Conservation (phyloP, 2,113 vertebrate genomes). For the Gymnocephalus cernua region DNA sequence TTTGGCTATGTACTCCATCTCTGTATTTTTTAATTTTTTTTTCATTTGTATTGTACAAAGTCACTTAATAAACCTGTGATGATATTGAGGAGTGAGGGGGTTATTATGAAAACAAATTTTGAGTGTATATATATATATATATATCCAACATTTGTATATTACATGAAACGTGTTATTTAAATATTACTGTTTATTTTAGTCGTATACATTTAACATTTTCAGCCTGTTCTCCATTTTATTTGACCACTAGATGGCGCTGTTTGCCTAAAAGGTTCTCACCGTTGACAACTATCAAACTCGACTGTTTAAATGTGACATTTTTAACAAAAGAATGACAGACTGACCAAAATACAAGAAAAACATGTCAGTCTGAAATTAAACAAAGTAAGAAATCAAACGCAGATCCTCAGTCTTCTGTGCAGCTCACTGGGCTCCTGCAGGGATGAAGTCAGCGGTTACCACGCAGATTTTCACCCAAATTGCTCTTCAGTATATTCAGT, state of each 20-base stretch:
- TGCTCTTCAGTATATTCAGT: not conserved
- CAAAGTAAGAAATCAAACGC: not conserved
- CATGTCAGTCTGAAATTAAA: not conserved
- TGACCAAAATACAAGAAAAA: not conserved
- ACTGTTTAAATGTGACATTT: not conserved
- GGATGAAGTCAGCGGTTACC: constrained; percentile 41
- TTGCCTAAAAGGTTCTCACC: accelerated
- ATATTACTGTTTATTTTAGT: not conserved
- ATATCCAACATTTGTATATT: no score
- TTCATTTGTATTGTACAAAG: constrained; percentile 99
- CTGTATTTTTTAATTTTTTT: constrained; percentile 94
- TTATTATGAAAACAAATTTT: constrained; percentile 48
- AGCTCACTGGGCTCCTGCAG: constrained; percentile 42
- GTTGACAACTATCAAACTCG: accelerated
- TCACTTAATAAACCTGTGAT: constrained; percentile 99
- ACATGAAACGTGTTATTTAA: no score
- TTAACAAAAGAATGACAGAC: not conserved
- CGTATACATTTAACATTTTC: not conserved
- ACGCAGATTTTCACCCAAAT: not conserved
- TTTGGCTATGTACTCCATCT: constrained; percentile 97
- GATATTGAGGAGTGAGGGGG: constrained; percentile 67
- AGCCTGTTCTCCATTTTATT: not conserved
- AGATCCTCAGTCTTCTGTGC: not conserved
- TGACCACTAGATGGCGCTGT: constrained; percentile 46
- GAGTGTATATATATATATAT: no score